These are phyloP conservation scores for Malurus elegans DNA, from an alignment of 2,113 vertebrate genomes.

Conservation along the genomic window DNA sequence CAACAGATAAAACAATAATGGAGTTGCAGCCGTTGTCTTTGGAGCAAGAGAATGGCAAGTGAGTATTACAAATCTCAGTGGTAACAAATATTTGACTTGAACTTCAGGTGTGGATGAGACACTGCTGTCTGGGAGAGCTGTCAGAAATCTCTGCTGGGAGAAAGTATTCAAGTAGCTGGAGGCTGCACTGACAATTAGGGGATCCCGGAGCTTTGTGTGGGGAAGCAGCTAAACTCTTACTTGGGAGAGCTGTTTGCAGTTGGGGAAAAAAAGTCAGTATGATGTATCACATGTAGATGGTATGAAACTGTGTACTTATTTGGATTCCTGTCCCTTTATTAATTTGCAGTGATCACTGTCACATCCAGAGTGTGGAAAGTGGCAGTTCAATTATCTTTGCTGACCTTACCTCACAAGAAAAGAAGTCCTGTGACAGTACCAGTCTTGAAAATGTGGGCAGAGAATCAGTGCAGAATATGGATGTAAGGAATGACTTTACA, in stretches of 20 bases:
- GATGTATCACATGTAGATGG: not conserved
- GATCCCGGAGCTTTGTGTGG: not conserved
- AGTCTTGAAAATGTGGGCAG: not conserved
- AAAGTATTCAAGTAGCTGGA: not conserved
- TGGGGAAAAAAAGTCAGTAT: not conserved
- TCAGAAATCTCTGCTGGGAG: not conserved
- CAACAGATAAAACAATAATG: conserved; percentile 45
- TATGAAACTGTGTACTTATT: not conserved
- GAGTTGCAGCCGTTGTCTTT: conserved; percentile 56
- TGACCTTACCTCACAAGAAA: conserved; percentile 65
- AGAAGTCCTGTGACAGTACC: not conserved
- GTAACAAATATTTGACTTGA: not conserved
- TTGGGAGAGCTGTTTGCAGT: not conserved
- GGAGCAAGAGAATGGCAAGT: conserved; percentile 46
- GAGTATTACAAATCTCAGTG: not conserved
- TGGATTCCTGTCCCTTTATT: not conserved
- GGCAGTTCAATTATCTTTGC: conserved; percentile 86
- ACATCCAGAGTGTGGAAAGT: conserved; percentile 65
- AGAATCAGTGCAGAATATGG: conserved; percentile 31
- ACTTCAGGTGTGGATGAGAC: not conserved
- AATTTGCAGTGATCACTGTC: conserved; percentile 25
- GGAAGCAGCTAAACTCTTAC: not conserved
- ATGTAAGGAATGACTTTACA: not conserved
- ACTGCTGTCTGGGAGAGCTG: not conserved
- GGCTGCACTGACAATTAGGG: not conserved